These are phyloP conservation scores for Arothron firmamentum DNA, from an alignment of 2,113 vertebrate genomes.

Conservation along the genomic window DNA sequence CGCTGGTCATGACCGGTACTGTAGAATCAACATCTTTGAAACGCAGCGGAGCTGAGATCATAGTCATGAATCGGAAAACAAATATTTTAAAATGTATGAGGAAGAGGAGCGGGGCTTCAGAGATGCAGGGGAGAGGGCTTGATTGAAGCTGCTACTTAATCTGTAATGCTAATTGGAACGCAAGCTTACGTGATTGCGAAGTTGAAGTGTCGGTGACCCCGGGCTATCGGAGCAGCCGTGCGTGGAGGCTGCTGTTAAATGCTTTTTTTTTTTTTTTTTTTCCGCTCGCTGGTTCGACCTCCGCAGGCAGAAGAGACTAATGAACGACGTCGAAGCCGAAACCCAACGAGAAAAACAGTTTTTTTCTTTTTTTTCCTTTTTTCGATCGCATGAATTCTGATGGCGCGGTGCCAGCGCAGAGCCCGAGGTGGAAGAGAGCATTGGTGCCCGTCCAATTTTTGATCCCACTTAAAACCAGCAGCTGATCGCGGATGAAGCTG, in stretches of 20 bases:
- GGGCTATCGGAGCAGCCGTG: conserved; percentile 55
- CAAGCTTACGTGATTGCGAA: conserved; percentile 70
- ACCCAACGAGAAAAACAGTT: conserved; percentile 30
- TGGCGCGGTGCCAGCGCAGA: conserved; percentile 9
- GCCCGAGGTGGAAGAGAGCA: conserved; percentile 5
- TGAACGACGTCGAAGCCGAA: conserved; percentile 9
- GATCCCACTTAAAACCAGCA: conserved; percentile 30
- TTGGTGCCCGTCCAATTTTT: conserved; percentile 20
- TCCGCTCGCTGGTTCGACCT: conserved; percentile 44
- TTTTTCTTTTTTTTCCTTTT: neutral
- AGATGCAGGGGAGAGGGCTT: conserved; percentile 17
- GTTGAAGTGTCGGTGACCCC: conserved; percentile 68
- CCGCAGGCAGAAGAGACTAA: conserved; percentile 14
- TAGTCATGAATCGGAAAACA: neutral
- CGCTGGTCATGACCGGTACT: conserved; percentile 84
- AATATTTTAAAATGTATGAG: neutral
- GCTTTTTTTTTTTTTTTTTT: conserved; percentile 17
- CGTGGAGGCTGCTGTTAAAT: conserved; percentile 61
- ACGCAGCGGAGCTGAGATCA: neutral
- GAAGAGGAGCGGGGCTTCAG: neutral
- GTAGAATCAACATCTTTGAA: neutral
- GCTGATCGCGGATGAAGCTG: conserved; percentile 36
- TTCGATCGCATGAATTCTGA: conserved; percentile 21
- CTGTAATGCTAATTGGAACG: conserved; percentile 75
- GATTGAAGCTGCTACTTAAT: conserved; percentile 73